Evolutionary conservation across 2,888 invertebrate genomes (phyloP), one percentile per base, ranked within the genome.

Genomic region (Tricholauxania praeusta): DNA sequence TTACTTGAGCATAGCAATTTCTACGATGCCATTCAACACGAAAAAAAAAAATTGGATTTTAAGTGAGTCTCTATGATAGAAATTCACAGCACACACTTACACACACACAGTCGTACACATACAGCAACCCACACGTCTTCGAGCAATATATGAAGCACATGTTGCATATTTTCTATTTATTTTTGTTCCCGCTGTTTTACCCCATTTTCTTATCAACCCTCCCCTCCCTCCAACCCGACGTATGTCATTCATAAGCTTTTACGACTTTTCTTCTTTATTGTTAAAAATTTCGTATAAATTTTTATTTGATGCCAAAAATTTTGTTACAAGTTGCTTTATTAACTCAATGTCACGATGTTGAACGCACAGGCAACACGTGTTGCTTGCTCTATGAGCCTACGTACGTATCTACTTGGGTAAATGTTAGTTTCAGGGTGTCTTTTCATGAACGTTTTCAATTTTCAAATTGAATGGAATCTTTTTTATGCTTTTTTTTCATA

Each of bases 291-390:
- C 19, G n/a, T 39, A 19, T 47, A 19, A 15, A 63, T 63, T 63
- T 63, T 63, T 63, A 47, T 17, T 39, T 48, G 17, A 63, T 39
- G 39, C 48, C 19, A 63, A 66, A 53, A 53, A 66, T 53, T 28
- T 64, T 47, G 39, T 48, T 66, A 53, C 52, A 53, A 53, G 66
- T 66, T 66, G 66, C 53, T 53, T 66, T 66, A 66, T 66, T 66
- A 66, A 53, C 52, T 53, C 66, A 14, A 39, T 39, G 39, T 22
- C 17, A 55, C 55, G 53, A 17, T n/a, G 39, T 39, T 39, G 39
- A 39, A 39, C 39, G 39, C 39, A 10, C 39, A 39, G 10, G 39
- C 55, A 55, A 55, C 53, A 53, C n/a, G n/a, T n/a, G 17, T 19
- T 19, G 53, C n/a, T 19, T 19, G 10, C n/a, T n/a, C n/a, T 7